A percentile compares a stretch with the other conserved stretches of the same genome.
These are phyloP conservation scores for Xanthia icteritia DNA, from an alignment of 2,888 invertebrate genomes.

Conservation along the genomic window DNA sequence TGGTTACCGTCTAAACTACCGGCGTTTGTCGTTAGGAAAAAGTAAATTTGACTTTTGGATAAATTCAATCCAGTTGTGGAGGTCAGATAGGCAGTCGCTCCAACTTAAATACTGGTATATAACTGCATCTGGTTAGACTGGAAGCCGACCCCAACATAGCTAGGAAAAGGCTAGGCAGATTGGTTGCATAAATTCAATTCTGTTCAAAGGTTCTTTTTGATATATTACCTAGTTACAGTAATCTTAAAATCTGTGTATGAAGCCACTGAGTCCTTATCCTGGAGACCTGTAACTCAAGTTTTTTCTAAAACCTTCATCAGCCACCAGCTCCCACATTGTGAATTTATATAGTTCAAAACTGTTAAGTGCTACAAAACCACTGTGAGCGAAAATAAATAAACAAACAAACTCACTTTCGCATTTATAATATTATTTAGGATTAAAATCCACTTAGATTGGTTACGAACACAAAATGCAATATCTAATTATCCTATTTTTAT, in stretches of 20 bases:
- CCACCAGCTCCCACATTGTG: too few relatives aligned
- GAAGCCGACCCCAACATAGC: too few relatives aligned
- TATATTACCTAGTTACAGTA: too few relatives aligned
- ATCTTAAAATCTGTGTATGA: not conserved
- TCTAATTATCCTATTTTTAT: not conserved
- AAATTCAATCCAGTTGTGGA: not conserved
- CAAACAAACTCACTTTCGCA: too few relatives aligned
- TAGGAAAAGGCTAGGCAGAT: too few relatives aligned
- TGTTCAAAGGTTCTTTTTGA: not conserved
- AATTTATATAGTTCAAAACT: too few relatives aligned
- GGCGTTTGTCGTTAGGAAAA: conserved; percentile 12
- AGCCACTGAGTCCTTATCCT: not conserved
- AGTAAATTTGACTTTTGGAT: conserved; percentile 7
- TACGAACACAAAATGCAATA: not conserved
- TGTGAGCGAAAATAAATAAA: too few relatives aligned
- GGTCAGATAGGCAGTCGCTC: too few relatives aligned
- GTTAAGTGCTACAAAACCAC: too few relatives aligned
- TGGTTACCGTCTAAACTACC: conserved; percentile 5
- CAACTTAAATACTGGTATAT: too few relatives aligned
- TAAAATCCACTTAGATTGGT: not conserved
- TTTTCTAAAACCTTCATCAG: not conserved
- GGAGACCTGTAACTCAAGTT: not conserved
- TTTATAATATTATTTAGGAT: too few relatives aligned
- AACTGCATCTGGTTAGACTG: too few relatives aligned
- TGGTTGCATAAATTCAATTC: not conserved